Evolutionary conservation across 2,888 invertebrate genomes (phyloP).

Genomic region (Lathronympha strigana): DNA sequence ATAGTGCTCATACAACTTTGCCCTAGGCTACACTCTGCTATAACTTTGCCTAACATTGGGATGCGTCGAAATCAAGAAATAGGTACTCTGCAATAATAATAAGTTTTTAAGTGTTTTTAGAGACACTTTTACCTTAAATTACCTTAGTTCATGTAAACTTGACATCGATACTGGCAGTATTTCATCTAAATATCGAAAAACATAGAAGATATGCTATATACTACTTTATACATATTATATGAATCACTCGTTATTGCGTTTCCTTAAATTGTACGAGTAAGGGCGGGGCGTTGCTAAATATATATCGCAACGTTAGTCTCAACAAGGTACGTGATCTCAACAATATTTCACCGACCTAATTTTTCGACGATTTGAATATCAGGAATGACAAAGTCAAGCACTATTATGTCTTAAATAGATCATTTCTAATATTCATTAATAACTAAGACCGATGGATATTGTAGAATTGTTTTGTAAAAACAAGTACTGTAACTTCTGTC

Average conservation of each 20-base stretch:
- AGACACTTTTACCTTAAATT: slow-evolving; percentile 25
- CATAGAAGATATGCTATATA: slow-evolving; percentile 78
- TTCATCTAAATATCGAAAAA: slow-evolving; percentile 80
- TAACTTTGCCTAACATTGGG: neutral
- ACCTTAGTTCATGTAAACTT: slow-evolving; percentile 47
- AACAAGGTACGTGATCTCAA: slow-evolving; percentile 11
- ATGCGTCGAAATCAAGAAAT: neutral
- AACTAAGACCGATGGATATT: neutral
- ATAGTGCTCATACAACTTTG: neutral
- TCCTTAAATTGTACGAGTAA: slow-evolving; percentile 67
- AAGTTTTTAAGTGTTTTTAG: no score
- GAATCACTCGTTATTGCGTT: slow-evolving; percentile 80
- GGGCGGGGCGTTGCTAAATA: slow-evolving; percentile 40
- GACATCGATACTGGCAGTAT: slow-evolving; percentile 71
- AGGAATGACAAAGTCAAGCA: neutral
- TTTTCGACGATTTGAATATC: neutral
- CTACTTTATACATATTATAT: slow-evolving; percentile 76
- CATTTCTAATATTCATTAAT: neutral
- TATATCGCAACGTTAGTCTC: slow-evolving; percentile 8
- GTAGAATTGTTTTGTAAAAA: neutral
- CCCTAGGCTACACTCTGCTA: neutral
- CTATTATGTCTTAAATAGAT: neutral
- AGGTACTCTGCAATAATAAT: neutral
- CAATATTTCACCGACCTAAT: slow-evolving; percentile 15
- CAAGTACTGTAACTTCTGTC: neutral